phyloP scores from a whole-genome alignment of 2,113 vertebrate species.

The Leptodactylus fuscus region DNA sequence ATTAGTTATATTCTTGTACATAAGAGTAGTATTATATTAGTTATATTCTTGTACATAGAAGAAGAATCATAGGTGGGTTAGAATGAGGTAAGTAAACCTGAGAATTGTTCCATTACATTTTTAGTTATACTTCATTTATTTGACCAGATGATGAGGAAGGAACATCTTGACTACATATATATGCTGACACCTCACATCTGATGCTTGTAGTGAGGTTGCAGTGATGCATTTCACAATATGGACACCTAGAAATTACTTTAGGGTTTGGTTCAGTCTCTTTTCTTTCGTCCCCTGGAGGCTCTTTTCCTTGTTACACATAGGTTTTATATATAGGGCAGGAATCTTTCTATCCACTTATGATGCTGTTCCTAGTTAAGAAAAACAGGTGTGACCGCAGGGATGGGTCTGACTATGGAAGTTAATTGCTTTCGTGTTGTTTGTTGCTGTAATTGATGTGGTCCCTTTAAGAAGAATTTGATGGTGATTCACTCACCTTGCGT shows the following conservation, averaged over 20 bases:
- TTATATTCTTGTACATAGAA: too few species aligned
- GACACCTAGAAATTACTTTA: neutral
- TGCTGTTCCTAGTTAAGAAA: neutral
- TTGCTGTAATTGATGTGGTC: slow-evolving; percentile 27
- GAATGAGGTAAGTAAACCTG: too few species aligned
- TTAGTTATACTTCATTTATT: too few species aligned
- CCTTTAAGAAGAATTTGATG: neutral
- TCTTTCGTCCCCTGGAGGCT: slow-evolving; percentile 34
- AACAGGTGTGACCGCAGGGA: slow-evolving; percentile 37
- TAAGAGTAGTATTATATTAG: too few species aligned
- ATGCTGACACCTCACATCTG: neutral
- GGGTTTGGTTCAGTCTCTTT: neutral
- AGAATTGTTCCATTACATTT: too few species aligned
- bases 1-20: too few species aligned
- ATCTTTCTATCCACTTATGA: neutral
- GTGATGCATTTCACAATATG: neutral
- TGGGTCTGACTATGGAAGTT: slow-evolving; percentile 22
- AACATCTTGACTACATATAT: neutral
- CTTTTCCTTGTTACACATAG: slow-evolving; percentile 17
- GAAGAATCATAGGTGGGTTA: too few species aligned
- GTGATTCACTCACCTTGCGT: slow-evolving; percentile 80
- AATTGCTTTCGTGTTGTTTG: slow-evolving; percentile 5
- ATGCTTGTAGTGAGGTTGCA: neutral
- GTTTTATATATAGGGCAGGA: neutral
- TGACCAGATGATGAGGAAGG: neutral